Evolutionary conservation across 2,888 invertebrate genomes (phyloP), one percentile per base, ranked within the genome.

Genomic region (Lasioglossum pauxillum): DNA sequence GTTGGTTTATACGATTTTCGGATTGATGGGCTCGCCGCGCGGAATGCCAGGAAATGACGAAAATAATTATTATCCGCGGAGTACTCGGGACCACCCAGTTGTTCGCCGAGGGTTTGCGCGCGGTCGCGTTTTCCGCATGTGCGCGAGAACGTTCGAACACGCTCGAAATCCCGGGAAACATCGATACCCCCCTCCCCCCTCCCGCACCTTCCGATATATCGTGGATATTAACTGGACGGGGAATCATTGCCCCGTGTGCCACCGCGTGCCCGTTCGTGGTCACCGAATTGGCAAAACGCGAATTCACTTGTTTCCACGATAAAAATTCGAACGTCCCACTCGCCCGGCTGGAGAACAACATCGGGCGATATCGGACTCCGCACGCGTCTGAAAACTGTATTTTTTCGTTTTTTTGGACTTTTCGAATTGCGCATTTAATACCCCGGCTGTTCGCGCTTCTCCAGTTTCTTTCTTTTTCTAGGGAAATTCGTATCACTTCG

Each of bases 31-130:
- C 83, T 92, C 86, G 90, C 90, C 91, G 89, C 89, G 90, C 86
- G 91, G 89, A 90, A 91, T 92, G 90, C 90, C 93, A 93, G 93
- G 93, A 94, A 93, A 94, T 94, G 93, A 94, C 92, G 94, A 94
- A 93, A 94, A 94, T 94, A 94, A 93, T 94, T 90, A 90, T 90
- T 90, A 90, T 90, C 90, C 89, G 90, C 85, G 82, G 82, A 83
- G 86, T 86, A 89, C 88, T 85, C 90, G 69, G 69, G 77, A 31
- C 76, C 19, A 19, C 8, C 38, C 83, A 85, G 75, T 72, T 76
- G 84, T 72, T 46, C 83, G 69, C 49, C 5, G n/a, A n/a, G 85
- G 88, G 82, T 83, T 85, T 76, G 53, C 53, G 79, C 77, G 78
- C 71, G 73, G 67, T 67, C 67, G 67, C 19, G 67, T 35, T 19